Evolutionary conservation across 2,113 vertebrate genomes (phyloP).

Genomic region (Colinus virginianus): DNA sequence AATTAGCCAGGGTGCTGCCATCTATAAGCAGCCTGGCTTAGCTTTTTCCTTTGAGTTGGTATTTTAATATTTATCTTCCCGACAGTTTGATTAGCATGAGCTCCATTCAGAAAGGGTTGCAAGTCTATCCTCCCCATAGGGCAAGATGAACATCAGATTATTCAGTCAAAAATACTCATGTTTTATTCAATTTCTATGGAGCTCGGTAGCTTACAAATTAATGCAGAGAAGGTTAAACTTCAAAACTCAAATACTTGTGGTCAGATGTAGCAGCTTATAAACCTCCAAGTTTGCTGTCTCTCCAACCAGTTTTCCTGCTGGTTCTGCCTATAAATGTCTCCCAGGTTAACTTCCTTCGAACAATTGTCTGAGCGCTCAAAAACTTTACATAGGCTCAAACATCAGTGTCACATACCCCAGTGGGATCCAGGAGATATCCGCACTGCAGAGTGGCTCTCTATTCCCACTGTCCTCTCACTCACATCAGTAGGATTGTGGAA

Average conservation of each 20-base stretch:
- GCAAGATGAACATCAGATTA: neutral
- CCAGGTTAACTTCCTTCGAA: neutral
- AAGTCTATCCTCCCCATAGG: neutral
- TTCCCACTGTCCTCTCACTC: constrained; percentile 17
- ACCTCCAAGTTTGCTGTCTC: neutral
- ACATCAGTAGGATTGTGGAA: neutral
- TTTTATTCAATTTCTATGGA: neutral
- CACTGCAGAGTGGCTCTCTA: neutral
- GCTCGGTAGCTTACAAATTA: neutral
- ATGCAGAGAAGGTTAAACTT: neutral
- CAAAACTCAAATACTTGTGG: neutral
- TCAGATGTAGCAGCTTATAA: neutral
- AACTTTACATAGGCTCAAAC: neutral
- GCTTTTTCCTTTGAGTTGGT: neutral
- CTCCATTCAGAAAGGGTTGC: neutral
- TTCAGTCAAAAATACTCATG: neutral
- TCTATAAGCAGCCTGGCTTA: neutral
- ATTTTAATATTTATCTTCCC: neutral
- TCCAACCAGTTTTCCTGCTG: neutral
- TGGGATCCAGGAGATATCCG: neutral
- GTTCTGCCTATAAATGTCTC: neutral
- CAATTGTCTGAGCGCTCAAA: neutral
- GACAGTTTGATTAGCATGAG: neutral
- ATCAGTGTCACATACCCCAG: fast-evolving
- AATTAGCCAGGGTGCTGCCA: neutral